Evolutionary conservation across 2,797 vertebrate genomes (phyloP).

Genomic region (Cirrhinus molitorella): DNA sequence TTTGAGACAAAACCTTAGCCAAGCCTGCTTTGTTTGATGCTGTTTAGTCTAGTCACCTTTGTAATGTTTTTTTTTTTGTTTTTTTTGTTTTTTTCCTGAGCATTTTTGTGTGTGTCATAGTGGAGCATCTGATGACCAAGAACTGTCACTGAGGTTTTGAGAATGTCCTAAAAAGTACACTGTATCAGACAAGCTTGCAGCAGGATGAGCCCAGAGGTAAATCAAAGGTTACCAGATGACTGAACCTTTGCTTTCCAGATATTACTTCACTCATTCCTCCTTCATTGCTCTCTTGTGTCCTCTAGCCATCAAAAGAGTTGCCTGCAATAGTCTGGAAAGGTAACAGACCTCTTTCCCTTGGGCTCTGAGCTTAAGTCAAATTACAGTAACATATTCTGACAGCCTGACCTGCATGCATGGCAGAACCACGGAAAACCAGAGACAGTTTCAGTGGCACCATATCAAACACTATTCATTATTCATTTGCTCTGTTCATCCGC

Average conservation of each 20-base stretch:
- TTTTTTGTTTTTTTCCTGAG: neutral
- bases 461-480: constrained; percentile 56
- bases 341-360: constrained; percentile 58
- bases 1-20: neutral
- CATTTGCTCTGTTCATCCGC: constrained; percentile 15
- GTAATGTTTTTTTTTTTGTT: neutral
- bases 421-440: constrained; percentile 16
- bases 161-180: constrained; percentile 4
- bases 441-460: constrained; percentile 29
- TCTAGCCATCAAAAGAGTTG: constrained; percentile 40
- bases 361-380: constrained; percentile 52
- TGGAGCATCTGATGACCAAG: neutral
- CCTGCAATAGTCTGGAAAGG: constrained; percentile 36
- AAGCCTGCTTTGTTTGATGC: neutral
- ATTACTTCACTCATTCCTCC: constrained; percentile 43
- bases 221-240: constrained; percentile 51
- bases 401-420: constrained; percentile 38
- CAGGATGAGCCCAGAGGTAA: constrained; percentile 37
- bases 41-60: neutral
- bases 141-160: constrained; percentile 4
- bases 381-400: constrained; percentile 61
- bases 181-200: constrained; percentile 38
- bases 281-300: constrained; percentile 27
- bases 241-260: constrained; percentile 35
- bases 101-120: neutral